Conservation (phyloP, 2,797 vertebrate species). For the Taeniopygia guttata region DNA sequence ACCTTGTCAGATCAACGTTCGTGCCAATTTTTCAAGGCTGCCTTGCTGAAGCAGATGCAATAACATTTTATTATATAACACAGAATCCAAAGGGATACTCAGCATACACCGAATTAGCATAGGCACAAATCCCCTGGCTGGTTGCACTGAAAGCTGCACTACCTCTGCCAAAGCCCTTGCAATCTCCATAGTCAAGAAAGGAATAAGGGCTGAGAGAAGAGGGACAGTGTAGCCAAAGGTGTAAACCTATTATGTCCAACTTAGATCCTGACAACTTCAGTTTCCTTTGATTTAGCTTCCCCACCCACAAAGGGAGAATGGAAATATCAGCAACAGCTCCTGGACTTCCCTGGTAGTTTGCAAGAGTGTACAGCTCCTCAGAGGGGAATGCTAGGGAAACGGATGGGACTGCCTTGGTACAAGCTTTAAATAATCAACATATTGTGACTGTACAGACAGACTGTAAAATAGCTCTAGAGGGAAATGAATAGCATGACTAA, state of each 20-base stretch:
- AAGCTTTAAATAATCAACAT: constrained; percentile 32
- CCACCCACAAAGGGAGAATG: not conserved
- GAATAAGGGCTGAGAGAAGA: not conserved
- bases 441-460: not conserved
- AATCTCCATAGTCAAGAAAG: not conserved
- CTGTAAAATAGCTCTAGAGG: not conserved
- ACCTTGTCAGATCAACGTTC: not conserved
- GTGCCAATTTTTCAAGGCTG: constrained; percentile 52
- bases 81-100: constrained; percentile 24
- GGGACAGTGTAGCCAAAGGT: not conserved
- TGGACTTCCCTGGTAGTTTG: not conserved
- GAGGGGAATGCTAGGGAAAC: not conserved
- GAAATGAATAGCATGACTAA: not conserved
- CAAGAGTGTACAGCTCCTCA: not conserved
- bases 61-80: constrained; percentile 20
- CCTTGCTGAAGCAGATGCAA: constrained; percentile 7
- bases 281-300: not conserved
- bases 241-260: not conserved
- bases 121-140: not conserved
- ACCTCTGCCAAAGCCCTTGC: not conserved
- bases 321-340: not conserved
- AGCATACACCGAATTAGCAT: not conserved
- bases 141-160: not conserved
- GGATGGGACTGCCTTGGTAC: not conserved
- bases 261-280: not conserved